Percentiles rank a stretch among this genome's conserved stretches.
Evolutionary conservation across 2,797 vertebrate species (phyloP).

Genomic region (Aythya fuligula): DNA sequence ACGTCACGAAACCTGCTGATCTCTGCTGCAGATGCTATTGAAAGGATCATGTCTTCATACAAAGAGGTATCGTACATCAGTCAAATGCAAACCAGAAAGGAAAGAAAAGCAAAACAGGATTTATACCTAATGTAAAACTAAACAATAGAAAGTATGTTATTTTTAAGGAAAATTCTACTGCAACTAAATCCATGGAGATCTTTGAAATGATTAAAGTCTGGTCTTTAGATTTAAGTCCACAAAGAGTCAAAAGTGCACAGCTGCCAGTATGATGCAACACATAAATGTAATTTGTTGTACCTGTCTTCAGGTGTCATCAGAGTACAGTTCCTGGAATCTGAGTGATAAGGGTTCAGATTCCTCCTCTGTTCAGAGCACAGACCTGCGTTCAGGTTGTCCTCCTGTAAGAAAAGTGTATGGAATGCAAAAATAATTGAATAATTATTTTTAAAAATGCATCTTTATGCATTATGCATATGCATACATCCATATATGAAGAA

Average conservation of each 20-base stretch:
- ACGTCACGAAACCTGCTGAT: constrained; percentile 94
- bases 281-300: background rate
- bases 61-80: constrained; percentile 89
- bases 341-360: background rate
- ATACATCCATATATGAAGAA: no score
- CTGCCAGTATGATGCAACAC: background rate
- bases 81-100: background rate
- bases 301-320: background rate
- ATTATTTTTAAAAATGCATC: no score
- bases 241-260: background rate
- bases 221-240: background rate
- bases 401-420: background rate
- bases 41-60: constrained; percentile 99
- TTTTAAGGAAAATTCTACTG: background rate
- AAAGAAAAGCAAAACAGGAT: background rate
- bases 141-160: background rate
- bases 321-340: background rate
- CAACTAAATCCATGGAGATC: background rate
- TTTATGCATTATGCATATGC: no score
- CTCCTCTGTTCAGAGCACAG: background rate
- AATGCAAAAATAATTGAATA: background rate
- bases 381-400: background rate
- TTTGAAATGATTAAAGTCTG: background rate
- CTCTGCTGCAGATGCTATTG: constrained; percentile 95
- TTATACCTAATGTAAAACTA: background rate